Base-by-base conservation (phyloP, 37 sponge, comb jelly and placozoan species). In the Cliona cf. orientalis region DNA sequence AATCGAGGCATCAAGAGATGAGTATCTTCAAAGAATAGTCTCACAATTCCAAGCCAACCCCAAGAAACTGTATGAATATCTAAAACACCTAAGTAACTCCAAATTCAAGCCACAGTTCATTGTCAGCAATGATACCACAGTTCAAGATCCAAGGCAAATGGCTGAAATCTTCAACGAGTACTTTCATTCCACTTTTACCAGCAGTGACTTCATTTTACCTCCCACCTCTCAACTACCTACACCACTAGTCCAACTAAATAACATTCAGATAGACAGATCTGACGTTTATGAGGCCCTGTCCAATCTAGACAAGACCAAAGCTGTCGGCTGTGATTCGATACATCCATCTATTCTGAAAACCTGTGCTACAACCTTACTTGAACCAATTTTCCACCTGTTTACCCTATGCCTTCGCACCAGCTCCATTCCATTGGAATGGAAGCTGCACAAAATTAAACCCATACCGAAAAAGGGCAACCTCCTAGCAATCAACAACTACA, bases 131-230 rank as follows among this genome's bases (percentile, higher is more conserved):
- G 23, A 26, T 28, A n/a, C 63, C 12, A 11, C 23, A 6, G 26
- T 12, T 28, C 17, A 6, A 7, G 5, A 61, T 61, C 26, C 63
- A 6, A 22, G 7, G 63, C 22, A 61, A 12, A 61, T 26, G 26
- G 63, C 63, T 25, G 7, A 12, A 25, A 7, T 61, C 17, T 61
- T 61, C 63, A 61, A 61, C 63, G 5, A 11, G 23, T 61, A 26
- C 63, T 61, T 61, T n/a, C 12, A 61, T 26, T 61, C 63, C 26
- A n/a, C 28, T n/a, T 61, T 26, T n/a, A 61, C 63, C 23, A 61
- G 26, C 12, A 61, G 63, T 26, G 63, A n/a, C 63, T 61, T 25
- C 22, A n/a, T n/a, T n/a, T n/a, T 61, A 5, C 17, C 63, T 61
- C 25, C 63, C 28, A 61, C 5, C 25, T n/a, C 28, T n/a, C 63